A percentile compares a stretch with the other conserved stretches of the same genome.
phyloP scores from a whole-genome alignment of 2,888 invertebrate genomes.

The Hipparchia semele region DNA sequence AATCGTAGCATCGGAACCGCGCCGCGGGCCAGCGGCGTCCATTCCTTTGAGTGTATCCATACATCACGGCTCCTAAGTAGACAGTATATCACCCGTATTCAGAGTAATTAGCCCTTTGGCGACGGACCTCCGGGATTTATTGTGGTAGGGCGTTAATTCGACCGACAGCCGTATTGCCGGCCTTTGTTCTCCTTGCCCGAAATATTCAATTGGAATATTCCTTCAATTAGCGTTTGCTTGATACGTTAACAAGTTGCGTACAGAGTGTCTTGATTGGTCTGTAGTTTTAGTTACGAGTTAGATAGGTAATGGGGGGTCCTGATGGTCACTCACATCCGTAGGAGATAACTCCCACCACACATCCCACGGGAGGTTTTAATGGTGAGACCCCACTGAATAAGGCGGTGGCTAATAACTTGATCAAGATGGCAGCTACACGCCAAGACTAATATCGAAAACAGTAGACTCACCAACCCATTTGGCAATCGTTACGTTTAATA shows the following conservation, averaged over 20 bases:
- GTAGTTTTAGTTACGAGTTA: not conserved
- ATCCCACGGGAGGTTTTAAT: too few species aligned
- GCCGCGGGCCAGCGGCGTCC: constrained; percentile 72
- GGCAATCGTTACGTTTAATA: too few species aligned
- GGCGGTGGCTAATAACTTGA: too few species aligned
- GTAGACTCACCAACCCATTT: too few species aligned
- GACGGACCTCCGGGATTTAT: constrained; percentile 81
- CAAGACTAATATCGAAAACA: too few species aligned
- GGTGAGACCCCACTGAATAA: too few species aligned
- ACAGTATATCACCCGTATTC: constrained; percentile 81
- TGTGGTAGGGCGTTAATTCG: constrained; percentile 78
- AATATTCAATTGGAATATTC: constrained; percentile 72
- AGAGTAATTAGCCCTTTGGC: constrained; percentile 82
- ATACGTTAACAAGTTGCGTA: constrained; percentile 3
- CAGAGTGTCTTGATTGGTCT: not conserved
- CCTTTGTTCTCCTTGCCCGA: constrained; percentile 73
- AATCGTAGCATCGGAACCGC: constrained; percentile 65
- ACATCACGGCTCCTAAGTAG: constrained; percentile 81
- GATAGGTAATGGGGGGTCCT: not conserved
- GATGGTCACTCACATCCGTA: too few species aligned
- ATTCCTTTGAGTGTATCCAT: constrained; percentile 76
- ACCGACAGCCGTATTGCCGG: constrained; percentile 78
- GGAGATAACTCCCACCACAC: too few species aligned
- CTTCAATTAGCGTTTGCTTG: constrained; percentile 33
- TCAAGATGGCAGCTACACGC: too few species aligned